Conservation (phyloP, 2,113 vertebrate genomes). For the Toxotes chatareus region DNA sequence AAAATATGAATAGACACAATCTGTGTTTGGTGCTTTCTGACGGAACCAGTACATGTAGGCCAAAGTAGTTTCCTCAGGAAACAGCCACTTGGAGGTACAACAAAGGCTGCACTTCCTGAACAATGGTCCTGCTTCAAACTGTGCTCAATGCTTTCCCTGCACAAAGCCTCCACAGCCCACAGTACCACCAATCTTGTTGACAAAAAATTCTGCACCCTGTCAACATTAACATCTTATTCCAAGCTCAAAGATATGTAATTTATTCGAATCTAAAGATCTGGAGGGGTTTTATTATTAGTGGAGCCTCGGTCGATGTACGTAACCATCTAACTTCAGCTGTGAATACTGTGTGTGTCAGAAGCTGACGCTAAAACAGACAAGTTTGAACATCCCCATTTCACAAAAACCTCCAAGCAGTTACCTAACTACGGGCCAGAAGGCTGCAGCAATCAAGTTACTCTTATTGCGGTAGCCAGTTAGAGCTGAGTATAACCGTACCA, state of each 20-base stretch:
- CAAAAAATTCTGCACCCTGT: background rate
- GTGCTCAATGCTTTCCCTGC: conserved; percentile 7
- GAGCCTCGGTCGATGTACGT: background rate
- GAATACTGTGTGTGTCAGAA: conserved; percentile 15
- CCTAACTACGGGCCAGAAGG: background rate
- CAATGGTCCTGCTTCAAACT: conserved; percentile 18
- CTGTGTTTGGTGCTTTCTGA: conserved; percentile 27
- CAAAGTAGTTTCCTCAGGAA: conserved; percentile 64
- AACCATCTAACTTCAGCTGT: background rate
- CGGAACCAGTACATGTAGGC: conserved; percentile 32
- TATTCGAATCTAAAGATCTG: background rate
- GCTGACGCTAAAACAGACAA: conserved; percentile 25
- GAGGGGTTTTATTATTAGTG: background rate
- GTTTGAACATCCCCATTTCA: conserved; percentile 45
- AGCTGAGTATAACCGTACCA: background rate
- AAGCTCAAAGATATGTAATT: conserved; percentile 1
- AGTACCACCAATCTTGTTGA: background rate
- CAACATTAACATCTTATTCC: background rate
- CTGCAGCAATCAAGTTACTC: background rate
- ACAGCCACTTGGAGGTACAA: conserved; percentile 53
- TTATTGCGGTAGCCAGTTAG: background rate
- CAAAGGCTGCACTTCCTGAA: conserved; percentile 59
- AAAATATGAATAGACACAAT: conserved; percentile 40
- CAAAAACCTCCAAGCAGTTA: background rate
- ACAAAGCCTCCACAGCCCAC: conserved; percentile 9